phyloP scores from a whole-genome alignment of 2,888 invertebrate genomes.

The Rhagium mordax region DNA sequence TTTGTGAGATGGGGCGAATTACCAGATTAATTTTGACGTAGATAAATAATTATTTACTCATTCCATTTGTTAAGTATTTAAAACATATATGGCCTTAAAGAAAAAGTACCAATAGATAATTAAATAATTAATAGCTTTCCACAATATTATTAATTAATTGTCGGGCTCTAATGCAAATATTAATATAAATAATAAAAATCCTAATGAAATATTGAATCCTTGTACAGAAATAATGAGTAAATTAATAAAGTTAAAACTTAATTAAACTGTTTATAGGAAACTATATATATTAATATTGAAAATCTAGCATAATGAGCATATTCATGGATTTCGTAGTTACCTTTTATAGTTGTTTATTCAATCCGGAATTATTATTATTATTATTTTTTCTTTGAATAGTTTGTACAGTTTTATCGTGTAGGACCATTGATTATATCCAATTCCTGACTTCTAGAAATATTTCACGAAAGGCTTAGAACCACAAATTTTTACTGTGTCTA shows the following conservation, averaged over 20 bases:
- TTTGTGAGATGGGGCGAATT: no score
- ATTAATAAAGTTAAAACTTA: background rate
- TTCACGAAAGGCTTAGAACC: no score
- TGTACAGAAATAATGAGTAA: background rate
- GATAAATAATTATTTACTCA: background rate
- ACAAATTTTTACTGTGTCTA: no score
- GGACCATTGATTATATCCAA: no score
- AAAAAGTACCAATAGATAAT: background rate
- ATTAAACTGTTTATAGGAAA: background rate
- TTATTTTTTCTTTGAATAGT: no score
- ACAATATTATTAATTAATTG: background rate
- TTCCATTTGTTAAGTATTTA: background rate
- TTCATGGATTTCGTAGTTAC: no score
- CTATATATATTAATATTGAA: background rate
- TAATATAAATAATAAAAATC: background rate
- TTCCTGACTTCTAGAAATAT: no score
- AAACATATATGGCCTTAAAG: background rate
- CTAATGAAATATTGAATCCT: background rate
- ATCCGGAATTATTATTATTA: no score
- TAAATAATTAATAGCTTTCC: conserved; percentile 8
- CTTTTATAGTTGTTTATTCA: no score
- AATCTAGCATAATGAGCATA: no score
- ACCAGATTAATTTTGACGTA: no score
- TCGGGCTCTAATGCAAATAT: background rate
- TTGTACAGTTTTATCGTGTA: no score